Percentiles rank a stretch among this genome's conserved stretches.
Conservation (phyloP, 2,797 vertebrate species). For the Bovichtus variegatus region DNA sequence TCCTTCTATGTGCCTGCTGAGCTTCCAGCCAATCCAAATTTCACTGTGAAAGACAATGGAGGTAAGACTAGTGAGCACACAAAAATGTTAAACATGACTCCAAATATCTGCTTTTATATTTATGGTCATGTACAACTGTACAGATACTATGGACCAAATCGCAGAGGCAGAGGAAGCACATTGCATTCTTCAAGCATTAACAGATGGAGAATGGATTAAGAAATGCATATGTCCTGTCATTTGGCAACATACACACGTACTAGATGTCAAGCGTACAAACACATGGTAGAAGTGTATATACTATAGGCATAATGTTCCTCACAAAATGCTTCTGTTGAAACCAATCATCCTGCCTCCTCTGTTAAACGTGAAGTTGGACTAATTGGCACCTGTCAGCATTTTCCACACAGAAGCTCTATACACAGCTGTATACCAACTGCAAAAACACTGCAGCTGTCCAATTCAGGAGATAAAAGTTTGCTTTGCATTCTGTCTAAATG, state of each 20-base stretch:
- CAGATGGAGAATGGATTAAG: not conserved
- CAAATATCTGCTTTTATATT: not conserved
- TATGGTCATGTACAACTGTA: not conserved
- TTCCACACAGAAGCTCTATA: no score
- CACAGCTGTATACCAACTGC: no score
- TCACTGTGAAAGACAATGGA: constrained; percentile 94
- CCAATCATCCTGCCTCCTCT: no score
- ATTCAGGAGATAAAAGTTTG: no score
- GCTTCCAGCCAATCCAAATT: constrained; percentile 88
- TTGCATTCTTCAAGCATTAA: not conserved
- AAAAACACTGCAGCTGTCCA: no score
- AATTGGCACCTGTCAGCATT: no score
- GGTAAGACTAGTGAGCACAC: constrained; percentile 77
- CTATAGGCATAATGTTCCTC: not conserved
- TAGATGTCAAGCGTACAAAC: not conserved
- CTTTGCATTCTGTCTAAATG: no score
- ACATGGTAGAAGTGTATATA: not conserved
- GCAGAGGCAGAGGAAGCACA: not conserved
- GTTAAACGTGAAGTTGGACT: no score
- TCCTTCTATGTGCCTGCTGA: constrained; percentile 88
- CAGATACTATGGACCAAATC: not conserved
- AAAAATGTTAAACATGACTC: not conserved
- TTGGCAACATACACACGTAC: not conserved
- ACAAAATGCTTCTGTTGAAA: no score
- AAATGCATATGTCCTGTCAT: not conserved